A percentile compares a stretch with the other conserved stretches of the same genome.
Conservation (phyloP, 2,113 vertebrate species). For the Ammodytes marinus region DNA sequence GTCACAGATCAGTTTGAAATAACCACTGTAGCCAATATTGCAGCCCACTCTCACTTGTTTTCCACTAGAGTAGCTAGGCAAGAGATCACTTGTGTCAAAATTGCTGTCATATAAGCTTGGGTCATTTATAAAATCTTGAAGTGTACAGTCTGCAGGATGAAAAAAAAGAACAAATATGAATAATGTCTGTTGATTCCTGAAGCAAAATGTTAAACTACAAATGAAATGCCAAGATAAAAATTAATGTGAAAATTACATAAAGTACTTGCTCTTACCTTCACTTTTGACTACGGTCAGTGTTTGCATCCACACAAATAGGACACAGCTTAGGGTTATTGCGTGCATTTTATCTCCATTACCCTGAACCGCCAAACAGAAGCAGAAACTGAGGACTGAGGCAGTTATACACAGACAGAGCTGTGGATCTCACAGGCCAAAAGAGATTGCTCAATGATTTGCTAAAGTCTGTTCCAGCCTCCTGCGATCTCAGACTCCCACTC, state of each 20-base stretch:
- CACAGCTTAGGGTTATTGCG: slow-evolving; percentile 1
- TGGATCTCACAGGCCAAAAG: slow-evolving; percentile 12
- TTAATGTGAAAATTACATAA: fast-evolving
- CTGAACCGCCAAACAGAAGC: slow-evolving; percentile 18
- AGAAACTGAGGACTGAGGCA: slow-evolving; percentile 13
- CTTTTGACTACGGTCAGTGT: slow-evolving; percentile 53
- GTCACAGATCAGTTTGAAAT: slow-evolving; percentile 64
- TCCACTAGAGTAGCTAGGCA: not conserved
- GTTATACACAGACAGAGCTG: slow-evolving; percentile 8
- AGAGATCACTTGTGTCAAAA: slow-evolving; percentile 37
- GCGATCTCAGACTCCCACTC: not conserved
- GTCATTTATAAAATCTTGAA: not conserved
- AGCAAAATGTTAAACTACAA: not conserved
- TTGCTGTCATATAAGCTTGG: not conserved
- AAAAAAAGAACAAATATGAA: not conserved
- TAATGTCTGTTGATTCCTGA: not conserved
- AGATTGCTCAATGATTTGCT: slow-evolving; percentile 62
- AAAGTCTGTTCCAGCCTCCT: slow-evolving; percentile 47
- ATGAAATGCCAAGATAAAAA: not conserved
- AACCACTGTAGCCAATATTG: slow-evolving; percentile 69
- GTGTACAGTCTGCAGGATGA: slow-evolving; percentile 62
- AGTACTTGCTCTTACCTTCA: slow-evolving; percentile 51
- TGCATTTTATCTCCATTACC: slow-evolving; percentile 64
- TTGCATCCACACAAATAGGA: slow-evolving; percentile 59
- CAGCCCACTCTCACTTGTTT: slow-evolving; percentile 69